Percentiles rank a stretch among this genome's conserved stretches.
These are phyloP conservation scores for Pelusios castaneus DNA, from an alignment of 2,113 vertebrate genomes.

Conservation along the genomic window DNA sequence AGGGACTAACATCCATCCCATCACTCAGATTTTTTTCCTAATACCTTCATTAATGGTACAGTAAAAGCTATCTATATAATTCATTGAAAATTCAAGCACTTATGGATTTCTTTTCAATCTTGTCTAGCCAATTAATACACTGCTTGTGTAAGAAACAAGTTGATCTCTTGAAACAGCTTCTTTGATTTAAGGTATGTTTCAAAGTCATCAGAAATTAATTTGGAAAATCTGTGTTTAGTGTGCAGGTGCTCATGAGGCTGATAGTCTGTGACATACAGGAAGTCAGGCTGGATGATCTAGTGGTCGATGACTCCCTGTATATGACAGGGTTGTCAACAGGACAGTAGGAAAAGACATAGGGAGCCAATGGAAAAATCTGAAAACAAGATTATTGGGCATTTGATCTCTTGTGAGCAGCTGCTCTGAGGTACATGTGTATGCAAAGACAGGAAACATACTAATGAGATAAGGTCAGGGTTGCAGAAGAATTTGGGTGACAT, in stretches of 20 bases:
- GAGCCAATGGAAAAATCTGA: slow-evolving; percentile 42
- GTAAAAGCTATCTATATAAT: background rate
- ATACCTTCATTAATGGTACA: background rate
- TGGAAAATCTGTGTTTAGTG: slow-evolving; percentile 1
- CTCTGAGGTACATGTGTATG: background rate
- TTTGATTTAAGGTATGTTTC: slow-evolving; percentile 14
- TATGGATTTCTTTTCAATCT: background rate
- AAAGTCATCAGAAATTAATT: slow-evolving; percentile 45
- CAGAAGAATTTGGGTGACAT: background rate
- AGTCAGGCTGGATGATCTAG: no score
- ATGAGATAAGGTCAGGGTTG: background rate
- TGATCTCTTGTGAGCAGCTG: slow-evolving; percentile 32
- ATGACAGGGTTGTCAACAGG: slow-evolving; percentile 35
- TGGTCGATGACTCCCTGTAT: background rate
- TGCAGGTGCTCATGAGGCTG: background rate
- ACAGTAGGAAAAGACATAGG: slow-evolving; percentile 22
- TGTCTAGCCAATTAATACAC: background rate
- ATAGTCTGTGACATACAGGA: no score
- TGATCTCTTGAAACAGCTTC: background rate
- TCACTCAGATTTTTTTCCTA: background rate
- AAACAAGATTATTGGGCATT: slow-evolving; percentile 20
- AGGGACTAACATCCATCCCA: background rate
- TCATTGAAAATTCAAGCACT: background rate
- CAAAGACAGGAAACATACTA: background rate
- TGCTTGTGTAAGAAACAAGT: background rate